phyloP scores from a whole-genome alignment of 37 sponge, comb jelly and placozoan species.

The Ianthella basta region DNA sequence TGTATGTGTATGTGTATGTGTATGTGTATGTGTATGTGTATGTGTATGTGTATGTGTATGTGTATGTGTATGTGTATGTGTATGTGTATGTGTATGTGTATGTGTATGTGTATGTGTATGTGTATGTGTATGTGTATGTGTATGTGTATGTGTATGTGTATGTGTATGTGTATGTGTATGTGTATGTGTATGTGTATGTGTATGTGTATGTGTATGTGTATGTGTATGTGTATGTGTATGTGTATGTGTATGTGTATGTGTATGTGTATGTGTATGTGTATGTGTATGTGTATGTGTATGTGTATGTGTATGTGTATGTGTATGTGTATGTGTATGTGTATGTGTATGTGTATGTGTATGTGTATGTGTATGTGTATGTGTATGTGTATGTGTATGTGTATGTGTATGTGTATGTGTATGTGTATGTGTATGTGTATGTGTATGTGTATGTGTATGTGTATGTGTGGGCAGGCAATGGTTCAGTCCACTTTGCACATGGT shows the following conservation, averaged over 20 bases:
- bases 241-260: constrained; percentile 20
- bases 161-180: not conserved
- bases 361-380: constrained; percentile 30
- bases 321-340: constrained; percentile 21
- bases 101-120: constrained; percentile 11
- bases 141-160: constrained; percentile 3
- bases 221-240: constrained; percentile 8
- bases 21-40: constrained; percentile 3
- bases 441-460: too few species aligned
- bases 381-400: too few species aligned
- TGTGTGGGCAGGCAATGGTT: too few species aligned
- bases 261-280: constrained; percentile 9
- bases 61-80: constrained; percentile 18
- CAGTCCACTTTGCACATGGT: too few species aligned
- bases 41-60: constrained; percentile 20
- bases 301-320: not conserved
- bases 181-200: not conserved
- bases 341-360: not conserved
- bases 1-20: not conserved
- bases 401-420: constrained; percentile 12
- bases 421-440: not conserved
- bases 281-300: not conserved
- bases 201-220: not conserved
- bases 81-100: not conserved
- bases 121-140: not conserved